Evolutionary conservation across 2,888 invertebrate species (phyloP), one percentile per base, ranked within the genome.

Genomic region (Icerya purchasi): DNA sequence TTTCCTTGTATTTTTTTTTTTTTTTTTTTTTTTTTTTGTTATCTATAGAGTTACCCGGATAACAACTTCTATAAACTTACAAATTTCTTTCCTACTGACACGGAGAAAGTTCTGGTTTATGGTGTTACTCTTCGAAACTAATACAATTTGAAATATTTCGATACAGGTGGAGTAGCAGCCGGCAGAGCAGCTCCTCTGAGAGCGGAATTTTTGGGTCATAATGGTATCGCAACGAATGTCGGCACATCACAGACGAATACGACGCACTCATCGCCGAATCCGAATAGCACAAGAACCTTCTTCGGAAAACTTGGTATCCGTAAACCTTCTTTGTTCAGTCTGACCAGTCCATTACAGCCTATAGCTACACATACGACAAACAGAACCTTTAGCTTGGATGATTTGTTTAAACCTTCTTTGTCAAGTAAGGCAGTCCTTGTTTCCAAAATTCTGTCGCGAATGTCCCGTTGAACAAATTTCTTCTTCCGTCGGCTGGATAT

Each of bases 381-480:
- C 67, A 79, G 85, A 77, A 85, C 86, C 73, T 85, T 85, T 80
- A 85, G 84, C 79, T 80, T 85, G 78, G 86, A 86, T 79, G 85
- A 86, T 82, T 81, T 86, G 75, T 82, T 86, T 78, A 82, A 83
- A 78, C 64, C 64, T 61, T 63, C 62, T 59, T 61, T 61, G 63
- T 62, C 64, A 63, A 63, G 65, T 65, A 65, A 64, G 64, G 62
- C 62, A 54, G 55, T 56, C 20, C 57, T 49, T 53, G 36, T 52
- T 50, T 53, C 56, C 50, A n/a, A n/a, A n/a, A n/a, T n/a, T n/a
- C n/a, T n/a, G n/a, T n/a, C n/a, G n/a, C n/a, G 5, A 36, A 36
- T 8, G 14, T 36, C 5, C 36, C 14, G 14, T 36, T 36, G 8
- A 14, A 36, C 36, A 5, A 36, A 36, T 36, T 36, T 36, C 36